These are phyloP conservation scores for Rhinatrema bivittatum DNA, from an alignment of 2,797 vertebrate species.

Conservation along the genomic window DNA sequence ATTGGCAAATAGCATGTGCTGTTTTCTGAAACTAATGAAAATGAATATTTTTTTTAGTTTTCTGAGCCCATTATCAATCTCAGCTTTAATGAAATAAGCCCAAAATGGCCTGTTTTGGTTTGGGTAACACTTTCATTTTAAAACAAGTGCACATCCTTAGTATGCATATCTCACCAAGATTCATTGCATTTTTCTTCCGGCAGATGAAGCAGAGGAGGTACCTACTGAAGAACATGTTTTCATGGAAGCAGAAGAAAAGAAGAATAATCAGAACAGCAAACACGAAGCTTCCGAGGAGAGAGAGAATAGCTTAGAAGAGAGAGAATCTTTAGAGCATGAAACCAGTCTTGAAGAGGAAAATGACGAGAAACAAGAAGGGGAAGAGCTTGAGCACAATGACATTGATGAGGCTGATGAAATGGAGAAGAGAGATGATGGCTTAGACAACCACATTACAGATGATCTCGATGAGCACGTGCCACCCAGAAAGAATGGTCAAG, in stretches of 20 bases:
- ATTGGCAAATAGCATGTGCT: no score
- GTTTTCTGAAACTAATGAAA: no score
- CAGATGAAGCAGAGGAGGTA: neutral
- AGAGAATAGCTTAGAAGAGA: constrained; percentile 19
- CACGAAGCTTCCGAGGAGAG: constrained; percentile 22
- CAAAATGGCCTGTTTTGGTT: no score
- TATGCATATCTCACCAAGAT: no score
- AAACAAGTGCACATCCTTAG: no score
- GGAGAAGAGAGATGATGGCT: constrained; percentile 5
- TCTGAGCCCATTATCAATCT: no score
- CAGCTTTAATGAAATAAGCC: no score
- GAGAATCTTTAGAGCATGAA: constrained; percentile 3
- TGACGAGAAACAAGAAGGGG: neutral
- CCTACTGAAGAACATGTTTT: constrained; percentile 6
- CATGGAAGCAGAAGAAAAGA: constrained; percentile 18
- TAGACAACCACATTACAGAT: constrained; percentile 24
- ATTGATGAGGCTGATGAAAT: constrained; percentile 15
- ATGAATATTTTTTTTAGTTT: no score
- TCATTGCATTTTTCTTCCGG: no score
- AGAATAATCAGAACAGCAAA: constrained; percentile 24
- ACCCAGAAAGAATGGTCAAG: neutral
- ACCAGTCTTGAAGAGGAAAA: neutral
- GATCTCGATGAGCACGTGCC: constrained; percentile 4
- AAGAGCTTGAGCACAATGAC: constrained; percentile 20
- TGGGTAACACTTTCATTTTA: no score